Evolutionary conservation across 2,797 vertebrate genomes (phyloP), one percentile per base, ranked within the genome.

Genomic region (Lacerta agilis): DNA sequence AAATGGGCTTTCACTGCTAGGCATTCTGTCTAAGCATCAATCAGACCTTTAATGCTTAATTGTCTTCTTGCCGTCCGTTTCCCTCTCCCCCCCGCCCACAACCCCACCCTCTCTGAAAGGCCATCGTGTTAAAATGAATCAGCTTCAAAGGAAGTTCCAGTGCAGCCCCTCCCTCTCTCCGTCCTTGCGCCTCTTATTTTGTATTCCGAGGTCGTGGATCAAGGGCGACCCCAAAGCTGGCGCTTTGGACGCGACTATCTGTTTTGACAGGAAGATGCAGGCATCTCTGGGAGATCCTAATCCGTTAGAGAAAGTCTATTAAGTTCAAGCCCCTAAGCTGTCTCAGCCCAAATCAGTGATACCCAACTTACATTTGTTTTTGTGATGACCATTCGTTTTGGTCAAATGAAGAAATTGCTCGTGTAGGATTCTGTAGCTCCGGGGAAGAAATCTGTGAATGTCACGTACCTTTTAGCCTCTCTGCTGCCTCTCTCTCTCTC

Each of bases 391-490:
- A 97, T 97, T 97, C 95, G 96, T 97, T 97, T 95, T 97, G 96
- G 96, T 96, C 96, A 96, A 96, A 95, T 96, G 96, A 96, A 97
- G 95, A 97, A 96, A 97, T 96, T 96, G 95, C 94, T 95, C 83
- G 29, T 92, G 93, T 94, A 92, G 90, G 78, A 88, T 96, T 97
- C 94, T 95, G 92, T 97, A 96, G 97, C 98, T 97, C 90, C 93
- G 88, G 97, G 97, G 97, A 93, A 94, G 96, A 97, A 97, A 98
- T 97, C 97, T 95, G 95, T 97, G 97, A 97, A 97, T 97, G 98
- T 97, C 97, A 97, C 94, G n/a, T 95, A 97, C 97, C 96, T 97
- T 96, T 97, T 96, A 96, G 96, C 93, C 94, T 94, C 87, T 89
- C 92, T 96, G 90, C 95, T 97, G 33, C 43, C 66, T 58, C 33